Evolutionary conservation across 2,888 invertebrate genomes (phyloP).

Genomic region (Tromatobia lineatoria): DNA sequence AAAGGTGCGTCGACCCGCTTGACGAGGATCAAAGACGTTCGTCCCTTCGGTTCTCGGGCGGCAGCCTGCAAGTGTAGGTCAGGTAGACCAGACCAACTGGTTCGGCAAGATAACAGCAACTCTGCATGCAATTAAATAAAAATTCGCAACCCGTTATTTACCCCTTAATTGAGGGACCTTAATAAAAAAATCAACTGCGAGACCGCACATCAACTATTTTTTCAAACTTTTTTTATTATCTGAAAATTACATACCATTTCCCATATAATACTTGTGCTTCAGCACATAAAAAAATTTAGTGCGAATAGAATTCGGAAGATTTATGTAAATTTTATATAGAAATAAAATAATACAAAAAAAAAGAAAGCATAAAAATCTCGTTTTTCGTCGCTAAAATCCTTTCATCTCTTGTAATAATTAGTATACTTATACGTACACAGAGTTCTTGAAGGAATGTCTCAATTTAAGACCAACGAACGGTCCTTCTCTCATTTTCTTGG

Average conservation of each 20-base stretch:
- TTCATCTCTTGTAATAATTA: conserved; percentile 4
- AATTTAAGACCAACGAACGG: conserved; percentile 8
- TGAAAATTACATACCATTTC: not conserved
- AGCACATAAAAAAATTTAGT: not conserved
- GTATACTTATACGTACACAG: not conserved
- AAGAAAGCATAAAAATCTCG: conserved; percentile 4
- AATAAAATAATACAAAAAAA: not conserved
- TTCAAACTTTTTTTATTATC: not conserved
- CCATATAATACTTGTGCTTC: not conserved
- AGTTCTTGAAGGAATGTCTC: conserved; percentile 25
- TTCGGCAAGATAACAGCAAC: conserved; percentile 69
- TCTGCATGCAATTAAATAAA: conserved; percentile 73
- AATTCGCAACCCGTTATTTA: conserved; percentile 75
- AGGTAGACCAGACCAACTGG: conserved; percentile 80
- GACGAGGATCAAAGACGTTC: conserved; percentile 26
- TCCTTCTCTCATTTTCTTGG: conserved; percentile 15
- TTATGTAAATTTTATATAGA: conserved; percentile 27
- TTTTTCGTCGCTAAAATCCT: conserved; percentile 14
- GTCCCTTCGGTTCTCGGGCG: not conserved
- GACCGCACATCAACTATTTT: conserved; percentile 20
- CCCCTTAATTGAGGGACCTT: conserved; percentile 57
- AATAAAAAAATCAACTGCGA: not conserved
- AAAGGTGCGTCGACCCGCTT: conserved; percentile 37
- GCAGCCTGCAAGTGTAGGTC: conserved; percentile 74
- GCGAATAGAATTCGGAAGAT: conserved; percentile 3